phyloP scores from a whole-genome alignment of 1,140 invertebrate species.

The Aphidius ervi region DNA sequence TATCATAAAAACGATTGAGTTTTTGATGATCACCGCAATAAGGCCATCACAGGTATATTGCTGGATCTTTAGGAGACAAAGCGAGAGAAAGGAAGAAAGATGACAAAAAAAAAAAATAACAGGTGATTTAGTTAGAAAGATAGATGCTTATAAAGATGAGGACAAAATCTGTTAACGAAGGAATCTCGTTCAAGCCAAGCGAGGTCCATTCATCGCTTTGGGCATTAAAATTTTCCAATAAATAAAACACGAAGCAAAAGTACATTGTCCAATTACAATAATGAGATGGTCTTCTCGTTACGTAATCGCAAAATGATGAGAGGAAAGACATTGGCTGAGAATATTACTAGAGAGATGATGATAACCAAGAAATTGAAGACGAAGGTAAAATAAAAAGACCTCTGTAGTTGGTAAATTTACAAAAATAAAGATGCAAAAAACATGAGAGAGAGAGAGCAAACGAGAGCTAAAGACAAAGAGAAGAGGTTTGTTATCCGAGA shows the following conservation, averaged over 20 bases:
- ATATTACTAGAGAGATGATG: no score
- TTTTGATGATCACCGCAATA: no score
- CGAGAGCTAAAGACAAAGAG: neutral
- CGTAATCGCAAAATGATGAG: slow-evolving; percentile 9
- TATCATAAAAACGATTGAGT: no score
- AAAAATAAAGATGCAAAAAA: neutral
- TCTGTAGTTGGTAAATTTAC: neutral
- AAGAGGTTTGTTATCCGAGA: no score
- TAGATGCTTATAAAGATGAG: neutral
- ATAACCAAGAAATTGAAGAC: slow-evolving; percentile 2
- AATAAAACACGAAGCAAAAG: slow-evolving; percentile 33
- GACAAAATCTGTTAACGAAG: slow-evolving; percentile 26
- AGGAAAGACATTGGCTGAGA: no score
- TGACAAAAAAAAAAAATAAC: no score
- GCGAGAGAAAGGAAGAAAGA: no score
- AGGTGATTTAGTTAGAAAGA: no score
- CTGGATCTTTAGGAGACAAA: no score
- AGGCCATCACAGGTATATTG: no score
- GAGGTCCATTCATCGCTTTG: no score
- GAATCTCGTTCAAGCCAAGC: neutral
- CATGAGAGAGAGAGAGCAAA: neutral
- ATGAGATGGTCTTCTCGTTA: slow-evolving; percentile 39
- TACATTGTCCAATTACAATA: slow-evolving; percentile 49
- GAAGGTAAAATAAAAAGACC: neutral
- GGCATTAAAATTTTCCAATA: slow-evolving; percentile 21